These are phyloP conservation scores for Mirza zaza DNA, from an alignment of 2,113 vertebrate genomes.

Conservation along the genomic window DNA sequence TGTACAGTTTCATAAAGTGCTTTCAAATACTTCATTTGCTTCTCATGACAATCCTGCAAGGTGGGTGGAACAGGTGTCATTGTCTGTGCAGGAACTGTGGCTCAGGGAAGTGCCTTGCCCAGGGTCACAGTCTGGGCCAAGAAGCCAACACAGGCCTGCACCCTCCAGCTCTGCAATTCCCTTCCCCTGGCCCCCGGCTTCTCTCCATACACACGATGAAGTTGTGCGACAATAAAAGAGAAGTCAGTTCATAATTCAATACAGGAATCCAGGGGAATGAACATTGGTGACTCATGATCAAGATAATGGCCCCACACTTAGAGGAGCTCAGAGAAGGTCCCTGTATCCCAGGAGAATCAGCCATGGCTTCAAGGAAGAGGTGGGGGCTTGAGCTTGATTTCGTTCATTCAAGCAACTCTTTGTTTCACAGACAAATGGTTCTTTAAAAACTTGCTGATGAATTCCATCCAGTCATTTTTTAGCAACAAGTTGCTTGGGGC, in stretches of 20 bases:
- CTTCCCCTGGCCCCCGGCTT: not conserved
- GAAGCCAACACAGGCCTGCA: not conserved
- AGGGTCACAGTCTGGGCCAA: not conserved
- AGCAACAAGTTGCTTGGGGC: slow-evolving; percentile 69
- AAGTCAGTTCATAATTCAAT: slow-evolving; percentile 4
- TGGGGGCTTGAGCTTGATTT: not conserved
- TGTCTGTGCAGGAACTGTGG: not conserved
- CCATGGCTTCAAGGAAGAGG: not conserved
- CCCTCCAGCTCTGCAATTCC: not conserved
- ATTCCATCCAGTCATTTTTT: slow-evolving; percentile 55
- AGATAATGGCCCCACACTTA: not conserved
- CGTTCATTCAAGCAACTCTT: slow-evolving; percentile 33
- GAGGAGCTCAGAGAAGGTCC: not conserved
- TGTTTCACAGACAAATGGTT: slow-evolving; percentile 46
- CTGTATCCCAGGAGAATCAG: not conserved
- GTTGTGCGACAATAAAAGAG: not conserved
- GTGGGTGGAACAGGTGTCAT: not conserved
- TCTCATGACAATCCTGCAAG: not conserved
- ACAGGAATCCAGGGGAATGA: not conserved
- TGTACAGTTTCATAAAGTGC: not conserved
- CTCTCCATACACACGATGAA: not conserved
- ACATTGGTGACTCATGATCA: not conserved
- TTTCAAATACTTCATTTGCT: not conserved
- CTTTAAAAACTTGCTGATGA: slow-evolving; percentile 52
- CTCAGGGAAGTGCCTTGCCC: not conserved